A percentile compares a stretch with the other conserved stretches of the same genome.
These are phyloP conservation scores for Palythoa grandiflora DNA, from an alignment of 92 coral and sea anemone genomes.

Conservation along the genomic window DNA sequence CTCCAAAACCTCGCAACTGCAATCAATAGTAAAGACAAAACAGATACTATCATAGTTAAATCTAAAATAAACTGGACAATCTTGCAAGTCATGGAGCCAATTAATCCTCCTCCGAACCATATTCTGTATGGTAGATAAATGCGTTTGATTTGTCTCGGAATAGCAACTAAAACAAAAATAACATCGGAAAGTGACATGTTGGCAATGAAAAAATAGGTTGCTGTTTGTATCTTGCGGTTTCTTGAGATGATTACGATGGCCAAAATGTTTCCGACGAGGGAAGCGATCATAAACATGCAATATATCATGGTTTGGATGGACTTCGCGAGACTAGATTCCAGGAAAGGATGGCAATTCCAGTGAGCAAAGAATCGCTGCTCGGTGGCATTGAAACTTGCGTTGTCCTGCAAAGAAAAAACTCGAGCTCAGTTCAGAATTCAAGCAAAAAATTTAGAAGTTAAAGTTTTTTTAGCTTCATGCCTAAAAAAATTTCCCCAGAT, in stretches of 20 bases:
- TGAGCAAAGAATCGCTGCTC: not conserved
- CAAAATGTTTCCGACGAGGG: conserved; percentile 22
- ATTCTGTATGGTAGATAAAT: not conserved
- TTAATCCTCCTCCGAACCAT: conserved; percentile 1
- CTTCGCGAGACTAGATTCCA: conserved; percentile 8
- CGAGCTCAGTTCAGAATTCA: no score
- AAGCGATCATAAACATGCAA: not conserved
- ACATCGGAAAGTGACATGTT: conserved; percentile 38
- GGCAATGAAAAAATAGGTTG: not conserved
- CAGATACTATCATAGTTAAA: not conserved
- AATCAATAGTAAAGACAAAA: conserved; percentile 2
- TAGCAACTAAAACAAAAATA: not conserved
- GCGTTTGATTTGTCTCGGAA: conserved; percentile 11
- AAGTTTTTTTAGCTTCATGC: no score
- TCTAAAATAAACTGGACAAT: not conserved
- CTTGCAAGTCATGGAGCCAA: conserved; percentile 14
- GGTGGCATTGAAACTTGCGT: not conserved
- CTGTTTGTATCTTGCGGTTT: conserved; percentile 20
- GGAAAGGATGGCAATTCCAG: not conserved
- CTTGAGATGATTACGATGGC: conserved; percentile 19
- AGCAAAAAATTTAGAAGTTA: no score
- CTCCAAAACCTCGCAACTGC: conserved; percentile 17
- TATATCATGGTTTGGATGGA: not conserved
- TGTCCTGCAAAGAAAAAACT: not conserved
- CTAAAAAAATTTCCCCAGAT: no score